Percentiles rank a stretch among this genome's conserved stretches.
These are phyloP conservation scores for Idaea biselata DNA, from an alignment of 2,888 invertebrate genomes.

Conservation along the genomic window DNA sequence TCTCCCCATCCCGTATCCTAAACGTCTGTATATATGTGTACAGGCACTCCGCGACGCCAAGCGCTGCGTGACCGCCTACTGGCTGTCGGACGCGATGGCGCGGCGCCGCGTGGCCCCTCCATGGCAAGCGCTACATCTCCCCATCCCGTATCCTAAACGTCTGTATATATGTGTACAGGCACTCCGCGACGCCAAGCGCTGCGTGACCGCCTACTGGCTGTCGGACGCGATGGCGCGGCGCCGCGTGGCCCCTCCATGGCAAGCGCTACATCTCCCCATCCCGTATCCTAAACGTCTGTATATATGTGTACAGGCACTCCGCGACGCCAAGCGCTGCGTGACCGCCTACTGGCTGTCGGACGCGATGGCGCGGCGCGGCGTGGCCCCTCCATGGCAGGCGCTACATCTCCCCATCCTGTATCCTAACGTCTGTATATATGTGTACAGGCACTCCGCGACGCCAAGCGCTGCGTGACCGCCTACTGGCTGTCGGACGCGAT, in stretches of 20 bases:
- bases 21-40: conserved; percentile 60
- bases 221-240: conserved; percentile 93
- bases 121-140: conserved; percentile 96
- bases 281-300: too few relatives aligned
- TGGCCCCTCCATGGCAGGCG: conserved; percentile 90
- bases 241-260: conserved; percentile 95
- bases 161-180: conserved; percentile 79
- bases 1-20: conserved; percentile 84
- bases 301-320: conserved; percentile 77
- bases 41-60: conserved; percentile 92
- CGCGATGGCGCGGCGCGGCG: conserved; percentile 90
- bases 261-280: conserved; percentile 95
- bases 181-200: conserved; percentile 92
- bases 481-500: conserved; percentile 96
- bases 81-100: conserved; percentile 92
- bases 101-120: conserved; percentile 94
- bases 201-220: conserved; percentile 90
- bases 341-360: conserved; percentile 96
- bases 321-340: conserved; percentile 86
- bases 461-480: conserved; percentile 88
- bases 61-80: conserved; percentile 89
- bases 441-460: conserved; percentile 83
- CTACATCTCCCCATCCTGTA: conserved; percentile 85
- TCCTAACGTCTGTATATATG: conserved; percentile 11
- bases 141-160: too few relatives aligned